phyloP scores from a whole-genome alignment of 1,140 invertebrate species.

The Apocrypta bakeri region DNA sequence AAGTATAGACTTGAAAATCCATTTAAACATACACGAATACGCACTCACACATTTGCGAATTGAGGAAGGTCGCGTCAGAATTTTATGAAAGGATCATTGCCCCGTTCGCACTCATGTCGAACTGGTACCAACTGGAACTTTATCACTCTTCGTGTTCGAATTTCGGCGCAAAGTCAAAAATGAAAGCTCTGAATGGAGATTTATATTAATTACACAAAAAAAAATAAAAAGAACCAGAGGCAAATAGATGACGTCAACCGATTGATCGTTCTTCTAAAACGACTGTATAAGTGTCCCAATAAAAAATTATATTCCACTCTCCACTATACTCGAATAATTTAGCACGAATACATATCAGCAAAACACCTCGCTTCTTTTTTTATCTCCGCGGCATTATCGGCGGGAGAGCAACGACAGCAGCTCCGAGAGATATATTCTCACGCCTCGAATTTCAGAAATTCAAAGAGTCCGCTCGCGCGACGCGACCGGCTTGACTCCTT shows the following conservation, averaged over 20 bases:
- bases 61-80: conserved; percentile 42
- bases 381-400: conserved; percentile 43
- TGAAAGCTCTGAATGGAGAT: not conserved
- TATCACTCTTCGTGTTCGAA: not conserved
- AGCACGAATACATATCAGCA: not conserved
- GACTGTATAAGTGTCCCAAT: too few species aligned
- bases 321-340: not conserved
- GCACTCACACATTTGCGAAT: conserved; percentile 33
- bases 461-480: conserved; percentile 54
- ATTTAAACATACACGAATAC: not conserved
- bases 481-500: conserved; percentile 52
- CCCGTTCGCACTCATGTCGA: not conserved
- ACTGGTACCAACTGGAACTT: not conserved
- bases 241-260: conserved; percentile 13
- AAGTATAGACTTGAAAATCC: not conserved
- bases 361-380: not conserved
- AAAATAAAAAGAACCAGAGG: not conserved
- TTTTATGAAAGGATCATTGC: conserved; percentile 11
- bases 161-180: not conserved
- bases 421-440: conserved; percentile 56
- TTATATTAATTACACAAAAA: conserved; percentile 38
- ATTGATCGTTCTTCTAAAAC: not conserved
- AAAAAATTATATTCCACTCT: conserved; percentile 20
- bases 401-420: conserved; percentile 21
- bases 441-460: conserved; percentile 60